A percentile compares a stretch with the other conserved stretches of the same genome.
Conservation (phyloP, 2,888 invertebrate species). For the Tetragonisca angustula region DNA sequence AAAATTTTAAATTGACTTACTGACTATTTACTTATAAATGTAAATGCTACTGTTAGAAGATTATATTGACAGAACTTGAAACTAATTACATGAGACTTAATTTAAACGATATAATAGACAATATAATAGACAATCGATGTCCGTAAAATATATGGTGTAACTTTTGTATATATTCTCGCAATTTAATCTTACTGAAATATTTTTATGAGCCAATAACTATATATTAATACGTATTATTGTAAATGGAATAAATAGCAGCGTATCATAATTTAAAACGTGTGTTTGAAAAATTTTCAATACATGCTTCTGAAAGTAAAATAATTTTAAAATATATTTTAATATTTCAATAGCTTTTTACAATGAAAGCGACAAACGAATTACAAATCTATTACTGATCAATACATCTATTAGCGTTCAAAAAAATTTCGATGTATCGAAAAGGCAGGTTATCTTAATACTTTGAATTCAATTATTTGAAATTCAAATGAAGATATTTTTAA, state of each 20-base stretch:
- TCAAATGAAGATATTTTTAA: too few species aligned
- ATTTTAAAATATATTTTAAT: neutral
- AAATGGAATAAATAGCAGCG: neutral
- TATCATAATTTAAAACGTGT: neutral
- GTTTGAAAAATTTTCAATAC: neutral
- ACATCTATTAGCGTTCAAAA: neutral
- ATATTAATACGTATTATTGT: neutral
- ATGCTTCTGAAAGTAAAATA: neutral
- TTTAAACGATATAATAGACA: too few species aligned
- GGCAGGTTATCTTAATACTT: neutral
- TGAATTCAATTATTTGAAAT: neutral
- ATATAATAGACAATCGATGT: too few species aligned
- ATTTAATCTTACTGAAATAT: too few species aligned
- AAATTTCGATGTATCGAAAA: neutral
- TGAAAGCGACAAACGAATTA: neutral
- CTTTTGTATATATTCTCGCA: too few species aligned
- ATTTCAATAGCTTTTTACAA: too few species aligned
- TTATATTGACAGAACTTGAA: too few species aligned
- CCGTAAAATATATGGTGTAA: too few species aligned
- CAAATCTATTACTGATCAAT: neutral
- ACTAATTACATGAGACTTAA: too few species aligned
- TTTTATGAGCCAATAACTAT: too few species aligned
- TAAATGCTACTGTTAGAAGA: too few species aligned
- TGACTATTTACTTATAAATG: too few species aligned
- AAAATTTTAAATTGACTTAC: neutral